phyloP scores from a whole-genome alignment of 2,113 vertebrate species.

The Circaetus cinerascens region DNA sequence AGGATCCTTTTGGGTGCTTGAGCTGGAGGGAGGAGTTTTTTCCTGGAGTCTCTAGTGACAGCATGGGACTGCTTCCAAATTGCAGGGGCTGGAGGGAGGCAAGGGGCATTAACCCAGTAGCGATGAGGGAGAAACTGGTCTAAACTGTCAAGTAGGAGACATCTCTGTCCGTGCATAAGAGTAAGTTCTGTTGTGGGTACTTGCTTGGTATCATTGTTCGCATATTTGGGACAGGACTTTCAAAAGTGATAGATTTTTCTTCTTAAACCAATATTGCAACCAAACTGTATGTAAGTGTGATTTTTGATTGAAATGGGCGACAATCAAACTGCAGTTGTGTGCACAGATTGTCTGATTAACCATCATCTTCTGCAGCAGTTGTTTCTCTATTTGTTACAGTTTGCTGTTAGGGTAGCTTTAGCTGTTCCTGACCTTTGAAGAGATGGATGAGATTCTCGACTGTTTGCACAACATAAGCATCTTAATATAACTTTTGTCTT shows the following conservation, averaged over 20 bases:
- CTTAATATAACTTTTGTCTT: neutral
- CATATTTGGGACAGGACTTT: neutral
- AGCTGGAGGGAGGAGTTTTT: neutral
- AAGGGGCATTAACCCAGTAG: neutral
- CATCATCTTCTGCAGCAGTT: neutral
- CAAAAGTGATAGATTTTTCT: neutral
- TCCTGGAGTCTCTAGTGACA: neutral
- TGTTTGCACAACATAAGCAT: neutral
- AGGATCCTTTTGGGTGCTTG: neutral
- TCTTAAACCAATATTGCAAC: neutral
- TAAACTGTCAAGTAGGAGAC: neutral
- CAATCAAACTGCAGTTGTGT: neutral
- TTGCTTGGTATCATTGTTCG: neutral
- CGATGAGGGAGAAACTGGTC: neutral
- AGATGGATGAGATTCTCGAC: neutral
- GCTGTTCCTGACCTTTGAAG: neutral
- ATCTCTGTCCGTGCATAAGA: neutral
- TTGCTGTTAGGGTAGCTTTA: neutral
- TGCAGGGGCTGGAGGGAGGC: neutral
- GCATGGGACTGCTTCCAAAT: neutral
- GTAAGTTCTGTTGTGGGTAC: neutral
- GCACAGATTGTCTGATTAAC: neutral
- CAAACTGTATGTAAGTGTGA: neutral
- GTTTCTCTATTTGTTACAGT: neutral
- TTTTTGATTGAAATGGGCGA: neutral